Base-by-base conservation (phyloP, 2,888 invertebrate genomes). In the Endotricha flammealis region DNA sequence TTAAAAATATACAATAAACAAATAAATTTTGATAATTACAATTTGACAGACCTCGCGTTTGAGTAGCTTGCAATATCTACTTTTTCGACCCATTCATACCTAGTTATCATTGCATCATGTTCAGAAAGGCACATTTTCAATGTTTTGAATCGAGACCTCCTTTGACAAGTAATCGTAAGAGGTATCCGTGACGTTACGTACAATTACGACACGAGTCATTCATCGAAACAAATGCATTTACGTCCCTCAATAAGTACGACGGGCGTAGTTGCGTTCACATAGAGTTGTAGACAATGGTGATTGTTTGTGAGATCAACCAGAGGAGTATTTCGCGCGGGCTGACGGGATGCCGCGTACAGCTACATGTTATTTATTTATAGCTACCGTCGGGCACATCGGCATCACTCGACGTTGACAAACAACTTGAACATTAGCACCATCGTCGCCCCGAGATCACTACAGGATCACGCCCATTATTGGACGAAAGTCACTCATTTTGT, bases 361-460 rank as follows among this genome's bases (percentile, higher is more conserved):
- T 64, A 53, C 51, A 57, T 59, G 64, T 67, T 64, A 62, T 65
- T 73, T 79, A 81, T 76, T 78, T 70, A 75, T 78, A 79, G 73
- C 61, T 44, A 58, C 57, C 61, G 57, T 58, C 62, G 54, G 63
- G 55, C 61, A 63, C 60, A 63, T 60, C 64, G 62, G 53, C 63
- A 72, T 59, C 64, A 65, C 60, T 54, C 61, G 68, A 73, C 75
- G 72, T 74, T 77, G 76, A 79, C 76, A 78, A 80, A 81, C 79
- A 82, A 74, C 67, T 61, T 59, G 63, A 39, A 39, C 65, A 70
- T 68, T 62, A 69, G 57, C 61, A 63, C 49, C 60, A 60, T 51
- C 54, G 46, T 43, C 44, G 42, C 29, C 38, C 38, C 32, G 23
- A 28, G 24, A 13, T 30, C 33, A 48, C 44, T 53, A 57, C 56